phyloP scores from a whole-genome alignment of 2,888 invertebrate species.

The Drosophila bunnanda region DNA sequence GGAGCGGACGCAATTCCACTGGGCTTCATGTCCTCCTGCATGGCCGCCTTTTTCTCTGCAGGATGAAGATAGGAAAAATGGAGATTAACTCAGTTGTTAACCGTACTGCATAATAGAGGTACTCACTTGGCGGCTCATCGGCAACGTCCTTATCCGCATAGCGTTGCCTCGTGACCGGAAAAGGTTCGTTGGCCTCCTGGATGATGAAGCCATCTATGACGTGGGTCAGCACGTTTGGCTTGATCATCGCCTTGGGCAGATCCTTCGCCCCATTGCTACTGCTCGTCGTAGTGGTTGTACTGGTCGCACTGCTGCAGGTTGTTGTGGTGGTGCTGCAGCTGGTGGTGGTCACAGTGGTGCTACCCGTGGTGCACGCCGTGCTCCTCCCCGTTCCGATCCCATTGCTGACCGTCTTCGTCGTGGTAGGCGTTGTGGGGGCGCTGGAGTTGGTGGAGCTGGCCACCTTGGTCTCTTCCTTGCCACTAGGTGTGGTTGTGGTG shows the following conservation, averaged over 20 bases:
- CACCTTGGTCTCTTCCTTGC: conserved; percentile 35
- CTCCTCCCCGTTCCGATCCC: conserved; percentile 59
- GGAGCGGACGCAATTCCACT: conserved; percentile 31
- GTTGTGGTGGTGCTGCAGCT: conserved; percentile 30
- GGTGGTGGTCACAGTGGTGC: conserved; percentile 32
- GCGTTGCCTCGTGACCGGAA: conserved; percentile 90
- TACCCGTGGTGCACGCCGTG: conserved; percentile 9
- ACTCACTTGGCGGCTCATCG: conserved; percentile 93
- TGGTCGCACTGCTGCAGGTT: conserved; percentile 26
- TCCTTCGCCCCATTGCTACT: conserved; percentile 73
- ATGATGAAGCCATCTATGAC: conserved; percentile 98
- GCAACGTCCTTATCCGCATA: conserved; percentile 87
- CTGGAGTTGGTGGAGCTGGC: conserved; percentile 19
- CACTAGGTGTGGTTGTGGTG: neutral
- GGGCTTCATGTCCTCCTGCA: conserved; percentile 73
- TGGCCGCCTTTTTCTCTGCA: conserved; percentile 81
- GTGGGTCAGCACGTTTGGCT: conserved; percentile 97
- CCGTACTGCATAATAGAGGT: neutral
- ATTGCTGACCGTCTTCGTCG: conserved; percentile 47
- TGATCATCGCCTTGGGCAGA: conserved; percentile 95
- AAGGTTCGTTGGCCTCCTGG: conserved; percentile 96
- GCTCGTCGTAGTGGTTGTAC: conserved; percentile 27
- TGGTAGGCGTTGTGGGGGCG: conserved; percentile 30
- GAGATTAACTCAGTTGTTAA: neutral
- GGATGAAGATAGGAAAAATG: neutral